phyloP scores from a whole-genome alignment of 2,888 invertebrate genomes.

The Hololepta plana region DNA sequence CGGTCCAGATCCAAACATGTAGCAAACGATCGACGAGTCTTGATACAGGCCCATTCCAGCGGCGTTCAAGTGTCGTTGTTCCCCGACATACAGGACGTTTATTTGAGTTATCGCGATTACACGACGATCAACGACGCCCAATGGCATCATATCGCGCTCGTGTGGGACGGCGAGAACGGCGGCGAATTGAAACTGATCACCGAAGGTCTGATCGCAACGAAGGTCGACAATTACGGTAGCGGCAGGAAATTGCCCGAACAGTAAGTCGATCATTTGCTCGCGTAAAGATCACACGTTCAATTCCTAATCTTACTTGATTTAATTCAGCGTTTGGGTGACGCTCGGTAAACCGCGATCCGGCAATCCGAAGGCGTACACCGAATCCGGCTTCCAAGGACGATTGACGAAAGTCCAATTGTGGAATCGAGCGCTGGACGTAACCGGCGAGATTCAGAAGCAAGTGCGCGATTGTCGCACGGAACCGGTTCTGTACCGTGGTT shows the following conservation, averaged over 20 bases:
- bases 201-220: slow-evolving; percentile 90
- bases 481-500: slow-evolving; percentile 70
- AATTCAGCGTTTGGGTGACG: slow-evolving; percentile 72
- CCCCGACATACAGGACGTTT: slow-evolving; percentile 74
- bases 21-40: slow-evolving; percentile 55
- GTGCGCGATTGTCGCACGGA: slow-evolving; percentile 84
- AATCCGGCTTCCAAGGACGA: slow-evolving; percentile 89
- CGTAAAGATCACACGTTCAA: neutral
- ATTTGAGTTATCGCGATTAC: slow-evolving; percentile 77
- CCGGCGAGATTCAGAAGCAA: slow-evolving; percentile 85
- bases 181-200: slow-evolving; percentile 81
- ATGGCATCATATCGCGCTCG: slow-evolving; percentile 89
- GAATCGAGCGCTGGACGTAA: slow-evolving; percentile 79
- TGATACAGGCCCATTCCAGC: slow-evolving; percentile 81
- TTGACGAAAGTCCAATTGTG: slow-evolving; percentile 88
- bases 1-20: slow-evolving; percentile 63
- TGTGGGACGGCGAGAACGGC: slow-evolving; percentile 81
- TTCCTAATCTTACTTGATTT: slow-evolving; percentile 6
- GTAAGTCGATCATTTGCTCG: slow-evolving; percentile 37
- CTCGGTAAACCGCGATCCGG: slow-evolving; percentile 76
- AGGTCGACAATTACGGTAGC: slow-evolving; percentile 73
- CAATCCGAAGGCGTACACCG: slow-evolving; percentile 64
- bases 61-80: slow-evolving; percentile 86
- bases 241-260: slow-evolving; percentile 67
- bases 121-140: slow-evolving; percentile 90